phyloP scores from a whole-genome alignment of 1,140 invertebrate genomes.

The Drosophila persimilis region DNA sequence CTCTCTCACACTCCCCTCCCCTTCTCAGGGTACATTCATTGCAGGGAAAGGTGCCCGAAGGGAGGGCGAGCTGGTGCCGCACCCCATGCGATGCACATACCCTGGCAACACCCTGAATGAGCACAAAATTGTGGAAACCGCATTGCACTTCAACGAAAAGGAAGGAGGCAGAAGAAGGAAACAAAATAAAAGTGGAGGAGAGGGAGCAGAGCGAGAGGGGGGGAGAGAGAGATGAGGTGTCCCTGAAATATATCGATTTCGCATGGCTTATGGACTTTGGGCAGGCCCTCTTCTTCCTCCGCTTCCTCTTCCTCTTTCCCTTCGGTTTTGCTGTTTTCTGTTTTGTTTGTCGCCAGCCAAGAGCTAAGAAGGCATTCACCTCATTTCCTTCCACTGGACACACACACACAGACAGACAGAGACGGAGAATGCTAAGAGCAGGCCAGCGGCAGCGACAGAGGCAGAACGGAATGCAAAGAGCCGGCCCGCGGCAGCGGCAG shows the following conservation, averaged over 20 bases:
- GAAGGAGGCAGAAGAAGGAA: slow-evolving; percentile 15
- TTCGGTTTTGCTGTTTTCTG: slow-evolving; percentile 13
- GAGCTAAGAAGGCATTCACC: slow-evolving; percentile 73
- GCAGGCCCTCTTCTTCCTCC: slow-evolving; percentile 3
- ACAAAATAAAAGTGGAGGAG: not conserved
- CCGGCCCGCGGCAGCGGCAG: not conserved
- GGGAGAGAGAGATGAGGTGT: slow-evolving; percentile 17
- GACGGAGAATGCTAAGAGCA: too few relatives aligned
- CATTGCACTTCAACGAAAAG: slow-evolving; percentile 20
- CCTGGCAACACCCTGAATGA: slow-evolving; percentile 35
- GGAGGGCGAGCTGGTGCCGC: too few relatives aligned
- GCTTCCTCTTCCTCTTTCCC: slow-evolving; percentile 7
- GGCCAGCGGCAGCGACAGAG: not conserved
- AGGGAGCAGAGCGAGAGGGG: not conserved
- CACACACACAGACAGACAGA: not conserved
- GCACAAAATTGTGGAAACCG: slow-evolving; percentile 60
- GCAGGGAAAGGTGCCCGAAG: too few relatives aligned
- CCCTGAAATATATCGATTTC: slow-evolving; percentile 74
- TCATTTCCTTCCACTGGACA: slow-evolving; percentile 55
- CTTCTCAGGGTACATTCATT: too few relatives aligned
- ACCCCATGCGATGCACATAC: too few relatives aligned
- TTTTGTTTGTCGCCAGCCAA: slow-evolving; percentile 57
- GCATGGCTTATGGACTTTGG: slow-evolving; percentile 49
- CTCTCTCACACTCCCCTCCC: too few relatives aligned
- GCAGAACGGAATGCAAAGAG: too few relatives aligned